A percentile compares a stretch with the other conserved stretches of the same genome.
These are phyloP conservation scores for Saccostrea echinata DNA, from an alignment of 1,140 invertebrate genomes.

Conservation along the genomic window DNA sequence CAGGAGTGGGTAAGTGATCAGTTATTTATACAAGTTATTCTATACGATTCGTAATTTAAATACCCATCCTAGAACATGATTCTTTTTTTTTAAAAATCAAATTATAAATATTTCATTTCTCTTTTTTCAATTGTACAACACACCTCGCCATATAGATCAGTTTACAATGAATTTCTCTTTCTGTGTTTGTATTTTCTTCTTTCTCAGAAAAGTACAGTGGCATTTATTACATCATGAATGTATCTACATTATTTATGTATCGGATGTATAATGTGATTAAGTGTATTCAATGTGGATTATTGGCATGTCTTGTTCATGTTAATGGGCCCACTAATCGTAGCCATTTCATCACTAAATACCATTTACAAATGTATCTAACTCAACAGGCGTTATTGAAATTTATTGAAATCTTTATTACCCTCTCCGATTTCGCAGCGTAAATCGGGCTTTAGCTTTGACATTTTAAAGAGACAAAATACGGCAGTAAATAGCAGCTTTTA, in stretches of 20 bases:
- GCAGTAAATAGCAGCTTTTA: conserved; percentile 46
- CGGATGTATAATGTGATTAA: conserved; percentile 39
- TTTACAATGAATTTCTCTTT: background rate
- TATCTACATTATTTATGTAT: conserved; percentile 30
- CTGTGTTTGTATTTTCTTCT: background rate
- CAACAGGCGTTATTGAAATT: conserved; percentile 41
- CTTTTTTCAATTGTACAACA: background rate
- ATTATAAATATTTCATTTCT: conserved; percentile 21
- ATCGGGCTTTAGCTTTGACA: conserved; percentile 23
- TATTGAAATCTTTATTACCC: conserved; percentile 47
- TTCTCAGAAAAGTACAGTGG: conserved; percentile 30
- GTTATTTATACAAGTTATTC: background rate
- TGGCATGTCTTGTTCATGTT: conserved; percentile 34
- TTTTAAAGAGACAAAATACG: conserved; percentile 45
- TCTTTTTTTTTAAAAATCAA: background rate
- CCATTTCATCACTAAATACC: conserved; percentile 39
- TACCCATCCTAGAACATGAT: background rate
- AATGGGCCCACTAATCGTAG: conserved; percentile 20
- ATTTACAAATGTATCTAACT: conserved; percentile 42
- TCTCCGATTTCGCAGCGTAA: conserved; percentile 43
- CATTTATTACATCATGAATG: conserved; percentile 31
- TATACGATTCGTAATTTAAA: background rate
- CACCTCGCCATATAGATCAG: background rate
- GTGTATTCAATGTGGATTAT: conserved; percentile 29
- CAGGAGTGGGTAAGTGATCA: background rate